Conservation (phyloP, 1,140 invertebrate species). For the Cataglyphis hispanica region DNA sequence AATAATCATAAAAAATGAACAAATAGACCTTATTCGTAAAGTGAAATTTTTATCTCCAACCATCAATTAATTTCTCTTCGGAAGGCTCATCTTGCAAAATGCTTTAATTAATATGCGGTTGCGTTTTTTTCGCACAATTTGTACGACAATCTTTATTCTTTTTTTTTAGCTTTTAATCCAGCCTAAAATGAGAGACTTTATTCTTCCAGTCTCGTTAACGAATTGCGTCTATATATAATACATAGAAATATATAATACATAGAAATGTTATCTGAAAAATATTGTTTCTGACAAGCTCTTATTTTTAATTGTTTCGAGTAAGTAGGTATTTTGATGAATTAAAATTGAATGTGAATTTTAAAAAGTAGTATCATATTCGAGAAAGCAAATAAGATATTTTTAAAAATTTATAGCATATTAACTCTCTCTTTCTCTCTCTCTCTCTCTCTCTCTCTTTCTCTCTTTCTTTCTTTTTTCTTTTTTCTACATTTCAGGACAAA, state of each 20-base stretch:
- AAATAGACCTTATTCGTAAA: not conserved
- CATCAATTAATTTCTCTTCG: conserved; percentile 8
- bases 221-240: not conserved
- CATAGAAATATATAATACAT: not conserved
- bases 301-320: not conserved
- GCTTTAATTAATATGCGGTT: conserved; percentile 16
- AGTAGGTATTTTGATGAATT: not conserved
- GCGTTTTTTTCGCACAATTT: conserved; percentile 7
- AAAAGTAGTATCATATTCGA: no score
- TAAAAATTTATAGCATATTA: not conserved
- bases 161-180: conserved; percentile 24
- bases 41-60: not conserved
- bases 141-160: not conserved
- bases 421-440: no score
- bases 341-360: not conserved
- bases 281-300: not conserved
- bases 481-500: not conserved
- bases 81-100: not conserved
- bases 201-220: conserved; percentile 15
- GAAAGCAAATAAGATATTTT: not conserved
- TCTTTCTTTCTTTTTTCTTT: no score
- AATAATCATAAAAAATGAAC: not conserved
- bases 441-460: no score
- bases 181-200: not conserved
- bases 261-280: conserved; percentile 4